Evolutionary conservation across 2,888 invertebrate species (phyloP), one percentile per base, ranked within the genome.

Genomic region (Orthosia cruda): DNA sequence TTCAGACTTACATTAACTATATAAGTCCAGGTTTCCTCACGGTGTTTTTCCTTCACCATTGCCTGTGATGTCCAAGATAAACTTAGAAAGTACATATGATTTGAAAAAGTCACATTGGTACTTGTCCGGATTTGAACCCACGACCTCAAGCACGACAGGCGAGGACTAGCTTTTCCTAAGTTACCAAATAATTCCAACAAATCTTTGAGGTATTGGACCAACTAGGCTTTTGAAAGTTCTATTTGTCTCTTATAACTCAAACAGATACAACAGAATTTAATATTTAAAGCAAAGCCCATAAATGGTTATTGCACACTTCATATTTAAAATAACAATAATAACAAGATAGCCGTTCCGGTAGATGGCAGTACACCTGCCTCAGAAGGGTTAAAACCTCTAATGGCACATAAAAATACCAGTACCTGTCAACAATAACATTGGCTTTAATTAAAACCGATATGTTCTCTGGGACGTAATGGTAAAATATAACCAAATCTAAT

Each of bases 401-500:
- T 59, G 65, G 47, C 62, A 52, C 69, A 70, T 80, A 76, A 80
- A 80, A 81, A 71, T 75, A 63, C 69, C 59, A 55, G 65, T 12
- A 26, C 58, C 55, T 54, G 67, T 69, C 71, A 77, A 85, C 83
- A 79, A 71, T 85, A 85, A 82, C 84, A 76, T 78, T 63, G 61
- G 49, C 40, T 81, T 83, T 86, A 83, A 85, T 86, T 86, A 86
- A 83, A 86, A 9, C 32, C 23, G 20, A n/a, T n/a, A n/a, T 45
- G 45, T 57, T 57, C 18, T 57, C 16, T 16, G 16, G 64, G 52
- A 52, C n/a, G 55, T 18, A 3, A 23, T 23, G 13, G 26, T 16
- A 18, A 45, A 7, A 13, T 55, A 3, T 2, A 45, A 18, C 18
- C 1, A 23, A 45, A 45, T 54, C 26, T 26, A 2, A 26, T 26